Conservation (phyloP, 2,797 vertebrate genomes). For the Synaphobranchus kaupii region DNA sequence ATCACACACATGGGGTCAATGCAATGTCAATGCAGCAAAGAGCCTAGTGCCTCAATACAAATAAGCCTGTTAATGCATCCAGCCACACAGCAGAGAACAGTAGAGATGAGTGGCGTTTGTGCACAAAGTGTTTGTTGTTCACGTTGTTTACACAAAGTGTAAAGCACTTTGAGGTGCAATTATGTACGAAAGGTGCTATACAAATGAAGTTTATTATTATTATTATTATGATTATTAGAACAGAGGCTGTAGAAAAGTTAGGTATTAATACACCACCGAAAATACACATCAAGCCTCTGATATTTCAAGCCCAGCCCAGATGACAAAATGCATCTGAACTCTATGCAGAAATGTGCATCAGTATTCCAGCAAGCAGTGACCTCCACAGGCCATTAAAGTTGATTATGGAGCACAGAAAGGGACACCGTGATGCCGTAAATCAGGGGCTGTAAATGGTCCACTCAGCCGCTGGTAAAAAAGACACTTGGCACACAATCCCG, state of each 20-base stretch:
- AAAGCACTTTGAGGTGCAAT: no score
- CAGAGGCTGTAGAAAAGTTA: neutral
- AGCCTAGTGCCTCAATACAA: neutral
- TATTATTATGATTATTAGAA: no score
- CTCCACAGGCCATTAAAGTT: neutral
- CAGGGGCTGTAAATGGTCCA: neutral
- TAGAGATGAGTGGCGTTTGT: neutral
- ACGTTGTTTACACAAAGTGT: neutral
- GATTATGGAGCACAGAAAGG: neutral
- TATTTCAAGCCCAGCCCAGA: neutral
- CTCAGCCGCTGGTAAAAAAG: conserved; percentile 4
- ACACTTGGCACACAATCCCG: neutral
- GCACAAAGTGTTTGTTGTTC: no score
- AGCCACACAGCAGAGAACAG: neutral
- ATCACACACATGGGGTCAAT: neutral
- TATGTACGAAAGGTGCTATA: no score
- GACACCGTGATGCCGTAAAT: neutral
- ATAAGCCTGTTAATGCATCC: no score
- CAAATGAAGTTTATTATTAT: no score
- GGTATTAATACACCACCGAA: neutral
- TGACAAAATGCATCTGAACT: neutral
- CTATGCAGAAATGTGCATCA: neutral
- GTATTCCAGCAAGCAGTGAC: neutral
- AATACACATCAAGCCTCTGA: neutral
- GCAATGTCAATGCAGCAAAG: neutral